Evolutionary conservation across 1,140 invertebrate species (phyloP).

Genomic region (Aphis gossypii): DNA sequence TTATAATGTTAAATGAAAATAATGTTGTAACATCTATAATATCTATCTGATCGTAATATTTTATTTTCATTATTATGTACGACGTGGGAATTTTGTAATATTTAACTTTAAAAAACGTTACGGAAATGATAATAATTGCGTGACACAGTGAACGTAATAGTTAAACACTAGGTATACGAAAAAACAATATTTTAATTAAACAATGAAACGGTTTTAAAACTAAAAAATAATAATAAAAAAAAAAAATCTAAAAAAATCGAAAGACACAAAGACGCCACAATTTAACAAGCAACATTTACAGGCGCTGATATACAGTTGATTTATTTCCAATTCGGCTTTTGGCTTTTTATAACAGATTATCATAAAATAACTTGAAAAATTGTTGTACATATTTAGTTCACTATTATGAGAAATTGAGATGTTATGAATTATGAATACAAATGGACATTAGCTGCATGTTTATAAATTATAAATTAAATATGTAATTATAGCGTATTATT

Average conservation of each 20-base stretch:
- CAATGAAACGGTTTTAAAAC: background rate
- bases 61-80: background rate
- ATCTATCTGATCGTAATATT: too few relatives aligned
- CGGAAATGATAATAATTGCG: background rate
- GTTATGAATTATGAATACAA: background rate
- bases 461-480: background rate
- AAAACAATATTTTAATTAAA: background rate
- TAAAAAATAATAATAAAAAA: slow-evolving; percentile 11
- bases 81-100: background rate
- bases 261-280: slow-evolving; percentile 50
- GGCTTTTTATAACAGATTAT: slow-evolving; percentile 5
- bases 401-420: background rate
- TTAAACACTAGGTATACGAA: background rate
- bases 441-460: background rate
- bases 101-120: background rate
- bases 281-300: slow-evolving; percentile 54
- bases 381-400: background rate
- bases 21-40: background rate
- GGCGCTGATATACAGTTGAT: slow-evolving; percentile 19
- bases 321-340: slow-evolving; percentile 55
- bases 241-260: slow-evolving; percentile 13
- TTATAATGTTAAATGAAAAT: background rate
- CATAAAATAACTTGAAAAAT: background rate
- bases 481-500: background rate
- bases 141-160: background rate